Percentiles rank a stretch among this genome's conserved stretches.
phyloP scores from a whole-genome alignment of 2,797 vertebrate genomes.

The Stomatorhinus walkeri region DNA sequence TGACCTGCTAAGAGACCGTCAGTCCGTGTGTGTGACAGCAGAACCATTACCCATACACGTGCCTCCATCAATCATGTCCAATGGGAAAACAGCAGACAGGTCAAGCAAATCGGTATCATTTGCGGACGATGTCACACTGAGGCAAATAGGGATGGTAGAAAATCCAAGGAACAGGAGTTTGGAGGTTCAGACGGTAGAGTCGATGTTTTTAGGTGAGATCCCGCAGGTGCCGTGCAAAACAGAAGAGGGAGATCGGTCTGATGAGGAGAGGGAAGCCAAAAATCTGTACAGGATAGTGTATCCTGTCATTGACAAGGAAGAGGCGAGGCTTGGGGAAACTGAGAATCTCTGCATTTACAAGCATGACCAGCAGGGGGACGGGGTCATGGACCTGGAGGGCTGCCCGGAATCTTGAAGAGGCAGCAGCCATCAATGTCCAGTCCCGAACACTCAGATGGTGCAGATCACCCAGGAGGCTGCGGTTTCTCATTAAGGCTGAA shows the following conservation, averaged over 20 bases:
- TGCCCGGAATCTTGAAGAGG: neutral
- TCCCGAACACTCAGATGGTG: neutral
- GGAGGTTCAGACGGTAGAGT: neutral
- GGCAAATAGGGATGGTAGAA: constrained; percentile 1
- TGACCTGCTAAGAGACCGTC: neutral
- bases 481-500: neutral
- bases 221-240: neutral
- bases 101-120: constrained; percentile 32
- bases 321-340: neutral
- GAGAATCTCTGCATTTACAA: neutral
- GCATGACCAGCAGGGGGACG: neutral
- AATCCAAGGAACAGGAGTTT: neutral
- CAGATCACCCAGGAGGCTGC: neutral
- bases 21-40: constrained; percentile 11
- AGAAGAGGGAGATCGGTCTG: neutral
- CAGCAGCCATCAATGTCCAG: neutral
- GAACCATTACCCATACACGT: constrained; percentile 19
- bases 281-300: constrained; percentile 29
- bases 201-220: neutral
- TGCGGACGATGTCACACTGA: constrained; percentile 23
- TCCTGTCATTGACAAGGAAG: constrained; percentile 26
- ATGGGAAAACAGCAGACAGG: constrained; percentile 27
- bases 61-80: constrained; percentile 28
- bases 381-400: neutral
- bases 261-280: constrained; percentile 10